Base-by-base conservation (phyloP, 2,888 invertebrate species). In the Morinoia aosen region DNA sequence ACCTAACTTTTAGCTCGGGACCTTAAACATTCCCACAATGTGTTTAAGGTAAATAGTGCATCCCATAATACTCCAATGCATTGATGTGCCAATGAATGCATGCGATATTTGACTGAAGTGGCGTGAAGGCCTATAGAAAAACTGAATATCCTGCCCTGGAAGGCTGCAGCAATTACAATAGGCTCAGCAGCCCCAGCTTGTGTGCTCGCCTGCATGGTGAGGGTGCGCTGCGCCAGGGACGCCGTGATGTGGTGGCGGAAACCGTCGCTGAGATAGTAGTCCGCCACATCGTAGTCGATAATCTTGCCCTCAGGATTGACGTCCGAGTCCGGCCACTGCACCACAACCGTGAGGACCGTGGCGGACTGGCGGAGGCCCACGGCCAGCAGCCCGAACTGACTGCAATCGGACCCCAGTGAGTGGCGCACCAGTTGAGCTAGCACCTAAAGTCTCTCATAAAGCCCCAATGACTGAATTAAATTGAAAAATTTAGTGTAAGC, bases 221-320 rank as follows among this genome's bases (percentile, higher is more conserved):
- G 90, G 14, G 90, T 40, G 14, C 90, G 90, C 14, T 90, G 19
- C 12, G 12, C 57, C 33, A 93, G 33, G 11, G n/a, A 48, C 16
- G 57, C 93, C 19, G 39, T 93, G 93, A 93, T n/a, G 93, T 93
- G 93, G 48, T 93, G 93, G n/a, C 93, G 93, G 93, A 57, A 93
- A 12, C 93, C 93, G 14, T 93, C 93, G 57, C 14, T 33, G 25
- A 93, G 93, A 33, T 33, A 5, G 57, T 19, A 93, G 57, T 93
- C 93, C 5, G 58, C 56, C 8, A 93, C 57, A 57, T 93, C 93
- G 33, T 57, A 93, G 19, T 93, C 57, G 58, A 93, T 33, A 7
- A 93, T 93, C 33, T 93, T 56, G 93, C 57, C 90, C 14, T 90
- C 90, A 39, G 90, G 90, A 40, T 48, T 90, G 40, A 16, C 40